Conservation (phyloP, 2,888 invertebrate genomes). For the Girardia tigrina region DNA sequence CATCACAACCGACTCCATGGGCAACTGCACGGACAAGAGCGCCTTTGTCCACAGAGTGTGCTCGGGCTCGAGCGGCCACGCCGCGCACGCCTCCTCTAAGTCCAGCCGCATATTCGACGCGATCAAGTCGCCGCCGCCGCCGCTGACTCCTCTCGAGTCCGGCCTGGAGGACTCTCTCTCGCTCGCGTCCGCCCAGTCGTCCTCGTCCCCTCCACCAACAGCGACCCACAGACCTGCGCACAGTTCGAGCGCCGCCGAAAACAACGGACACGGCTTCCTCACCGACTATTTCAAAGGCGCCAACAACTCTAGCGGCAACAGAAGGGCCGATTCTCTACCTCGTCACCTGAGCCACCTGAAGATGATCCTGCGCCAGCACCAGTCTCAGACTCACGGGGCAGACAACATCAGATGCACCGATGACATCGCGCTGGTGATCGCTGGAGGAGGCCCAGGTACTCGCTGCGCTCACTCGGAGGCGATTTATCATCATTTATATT, state of each 20-base stretch:
- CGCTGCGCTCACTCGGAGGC: too few relatives aligned
- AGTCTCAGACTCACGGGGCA: too few relatives aligned
- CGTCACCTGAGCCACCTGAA: not conserved
- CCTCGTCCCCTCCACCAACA: too few relatives aligned
- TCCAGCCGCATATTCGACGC: not conserved
- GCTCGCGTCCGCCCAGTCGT: not conserved
- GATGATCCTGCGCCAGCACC: too few relatives aligned
- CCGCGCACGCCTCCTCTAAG: not conserved
- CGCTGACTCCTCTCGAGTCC: not conserved
- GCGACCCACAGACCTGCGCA: too few relatives aligned
- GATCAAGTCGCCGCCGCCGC: not conserved
- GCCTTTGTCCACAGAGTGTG: not conserved
- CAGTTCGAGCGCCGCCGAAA: not conserved
- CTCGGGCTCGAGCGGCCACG: not conserved
- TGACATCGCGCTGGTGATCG: too few relatives aligned
- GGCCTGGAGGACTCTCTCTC: not conserved
- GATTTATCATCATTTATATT: too few relatives aligned
- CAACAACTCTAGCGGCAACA: too few relatives aligned
- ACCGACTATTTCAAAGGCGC: not conserved
- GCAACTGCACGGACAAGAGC: not conserved
- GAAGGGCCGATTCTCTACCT: constrained; percentile 1
- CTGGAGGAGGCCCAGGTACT: too few relatives aligned
- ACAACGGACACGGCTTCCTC: too few relatives aligned
- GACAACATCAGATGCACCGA: too few relatives aligned
- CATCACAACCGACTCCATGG: too few relatives aligned